These are phyloP conservation scores for Zaprionus gabonicus DNA, from an alignment of 1,140 invertebrate genomes.

Conservation along the genomic window DNA sequence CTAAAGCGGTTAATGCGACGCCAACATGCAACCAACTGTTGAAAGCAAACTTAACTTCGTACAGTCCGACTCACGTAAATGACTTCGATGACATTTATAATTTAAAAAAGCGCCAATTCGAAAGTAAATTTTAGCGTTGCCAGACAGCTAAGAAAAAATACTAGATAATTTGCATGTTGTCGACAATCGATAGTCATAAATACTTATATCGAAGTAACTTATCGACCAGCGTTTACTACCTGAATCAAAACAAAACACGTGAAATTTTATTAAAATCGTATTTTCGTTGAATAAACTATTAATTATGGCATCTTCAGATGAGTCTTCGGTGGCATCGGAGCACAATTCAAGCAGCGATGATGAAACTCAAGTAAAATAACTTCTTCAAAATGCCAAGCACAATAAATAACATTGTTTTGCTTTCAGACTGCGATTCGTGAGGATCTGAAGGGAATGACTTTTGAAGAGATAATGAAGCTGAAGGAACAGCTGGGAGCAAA, in stretches of 20 bases:
- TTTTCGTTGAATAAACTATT: neutral
- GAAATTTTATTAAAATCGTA: constrained; percentile 16
- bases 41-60: constrained; percentile 3
- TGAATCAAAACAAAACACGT: constrained; percentile 46
- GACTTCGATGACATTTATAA: neutral
- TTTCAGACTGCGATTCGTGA: constrained; percentile 56
- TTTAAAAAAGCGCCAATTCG: neutral
- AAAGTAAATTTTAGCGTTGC: neutral
- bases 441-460: constrained; percentile 84
- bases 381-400: no score
- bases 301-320: constrained; percentile 50
- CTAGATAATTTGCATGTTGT: neutral
- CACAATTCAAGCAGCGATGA: constrained; percentile 49
- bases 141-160: neutral
- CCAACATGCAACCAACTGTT: constrained; percentile 46
- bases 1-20: constrained; percentile 12
- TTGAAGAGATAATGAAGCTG: constrained; percentile 91
- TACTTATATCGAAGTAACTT: neutral
- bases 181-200: constrained; percentile 9
- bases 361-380: constrained; percentile 45
- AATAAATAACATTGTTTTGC: neutral
- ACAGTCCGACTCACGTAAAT: neutral
- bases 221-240: neutral
- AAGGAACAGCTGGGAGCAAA: constrained; percentile 92
- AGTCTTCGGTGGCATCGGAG: constrained; percentile 43